Evolutionary conservation across 2,797 vertebrate species (phyloP).

Genomic region (Sebastes aleutianus): DNA sequence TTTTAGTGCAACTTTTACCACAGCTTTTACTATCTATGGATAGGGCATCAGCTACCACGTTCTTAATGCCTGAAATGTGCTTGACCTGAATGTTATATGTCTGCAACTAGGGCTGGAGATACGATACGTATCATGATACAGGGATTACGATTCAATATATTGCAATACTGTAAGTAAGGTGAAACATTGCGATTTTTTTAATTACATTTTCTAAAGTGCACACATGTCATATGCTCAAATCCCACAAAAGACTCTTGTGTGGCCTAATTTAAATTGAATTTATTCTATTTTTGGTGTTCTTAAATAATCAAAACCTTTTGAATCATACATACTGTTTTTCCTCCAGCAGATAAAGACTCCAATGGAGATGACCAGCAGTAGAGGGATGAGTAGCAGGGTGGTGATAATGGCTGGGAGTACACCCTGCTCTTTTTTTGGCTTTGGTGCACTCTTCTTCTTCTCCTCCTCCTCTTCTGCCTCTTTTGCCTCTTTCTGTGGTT

Average conservation of each 20-base stretch:
- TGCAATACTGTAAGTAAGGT: no score
- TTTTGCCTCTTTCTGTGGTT: background rate
- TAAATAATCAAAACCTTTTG: background rate
- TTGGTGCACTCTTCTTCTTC: constrained; percentile 74
- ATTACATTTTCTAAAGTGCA: no score
- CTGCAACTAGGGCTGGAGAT: background rate
- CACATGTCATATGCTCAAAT: no score
- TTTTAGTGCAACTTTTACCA: background rate
- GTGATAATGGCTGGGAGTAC: constrained; percentile 89
- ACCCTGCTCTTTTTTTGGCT: constrained; percentile 56
- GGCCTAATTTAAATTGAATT: background rate
- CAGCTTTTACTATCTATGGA: background rate
- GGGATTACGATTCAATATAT: no score
- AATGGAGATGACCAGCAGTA: constrained; percentile 86
- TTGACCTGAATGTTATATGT: background rate
- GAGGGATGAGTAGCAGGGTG: constrained; percentile 89
- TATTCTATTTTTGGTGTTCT: background rate
- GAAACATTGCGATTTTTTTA: no score
- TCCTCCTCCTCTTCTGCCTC: constrained; percentile 71
- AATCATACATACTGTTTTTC: constrained; percentile 84
- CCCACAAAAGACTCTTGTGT: background rate
- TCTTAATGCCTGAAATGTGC: no score
- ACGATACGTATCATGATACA: no score
- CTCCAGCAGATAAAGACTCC: constrained; percentile 91
- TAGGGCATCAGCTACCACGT: no score